phyloP scores from a whole-genome alignment of 2,888 invertebrate species.

The Agriopis aurantiaria region DNA sequence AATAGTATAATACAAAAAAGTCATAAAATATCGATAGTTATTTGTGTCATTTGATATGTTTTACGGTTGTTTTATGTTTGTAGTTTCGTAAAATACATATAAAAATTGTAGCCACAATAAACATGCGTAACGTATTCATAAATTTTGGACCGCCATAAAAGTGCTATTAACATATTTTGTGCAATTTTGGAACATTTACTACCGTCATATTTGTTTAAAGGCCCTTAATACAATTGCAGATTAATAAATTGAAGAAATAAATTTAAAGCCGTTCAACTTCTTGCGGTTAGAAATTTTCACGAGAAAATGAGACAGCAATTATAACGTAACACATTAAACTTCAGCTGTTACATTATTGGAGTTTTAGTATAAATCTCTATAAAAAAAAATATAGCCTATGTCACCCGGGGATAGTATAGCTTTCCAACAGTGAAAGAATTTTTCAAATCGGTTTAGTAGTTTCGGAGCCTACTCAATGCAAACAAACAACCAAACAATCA shows the following conservation, averaged over 20 bases:
- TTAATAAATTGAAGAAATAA: background rate
- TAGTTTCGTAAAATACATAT: conserved; percentile 35
- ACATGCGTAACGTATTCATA: conserved; percentile 33
- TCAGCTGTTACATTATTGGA: too few relatives aligned
- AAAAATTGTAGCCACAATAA: conserved; percentile 29
- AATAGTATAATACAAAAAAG: conserved; percentile 18
- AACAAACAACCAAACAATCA: too few relatives aligned
- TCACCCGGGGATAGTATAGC: too few relatives aligned
- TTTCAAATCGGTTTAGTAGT: too few relatives aligned
- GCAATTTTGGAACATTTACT: conserved; percentile 17
- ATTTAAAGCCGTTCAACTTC: too few relatives aligned
- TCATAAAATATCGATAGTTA: conserved; percentile 34
- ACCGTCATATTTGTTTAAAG: background rate
- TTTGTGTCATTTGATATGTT: conserved; percentile 30
- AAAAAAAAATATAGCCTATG: too few relatives aligned
- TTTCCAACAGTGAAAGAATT: too few relatives aligned
- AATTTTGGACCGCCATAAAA: conserved; percentile 30
- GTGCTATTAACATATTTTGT: conserved; percentile 23
- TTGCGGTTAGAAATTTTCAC: too few relatives aligned
- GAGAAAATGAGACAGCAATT: too few relatives aligned
- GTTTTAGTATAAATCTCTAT: too few relatives aligned
- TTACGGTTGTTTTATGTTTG: conserved; percentile 35
- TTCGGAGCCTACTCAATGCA: too few relatives aligned
- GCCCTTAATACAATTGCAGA: background rate
- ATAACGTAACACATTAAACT: too few relatives aligned